Percentiles rank a stretch among this genome's conserved stretches.
These are phyloP conservation scores for Hofmannophila pseudospretella DNA, from an alignment of 2,888 invertebrate genomes.

Conservation along the genomic window DNA sequence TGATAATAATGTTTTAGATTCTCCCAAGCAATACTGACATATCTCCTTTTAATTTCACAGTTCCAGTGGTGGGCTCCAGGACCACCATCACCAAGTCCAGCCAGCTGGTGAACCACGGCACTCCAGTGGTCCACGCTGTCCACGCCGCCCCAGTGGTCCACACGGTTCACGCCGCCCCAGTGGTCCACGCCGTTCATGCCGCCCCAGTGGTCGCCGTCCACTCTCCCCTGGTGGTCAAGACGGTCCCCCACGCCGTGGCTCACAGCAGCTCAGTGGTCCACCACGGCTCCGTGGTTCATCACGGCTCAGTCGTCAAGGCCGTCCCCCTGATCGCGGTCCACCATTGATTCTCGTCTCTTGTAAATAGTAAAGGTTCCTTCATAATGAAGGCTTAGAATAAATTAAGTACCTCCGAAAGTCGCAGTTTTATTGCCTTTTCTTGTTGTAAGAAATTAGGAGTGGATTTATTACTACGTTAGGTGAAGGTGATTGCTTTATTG, in stretches of 20 bases:
- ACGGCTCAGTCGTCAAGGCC: conserved; percentile 37
- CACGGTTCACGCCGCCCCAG: conserved; percentile 27
- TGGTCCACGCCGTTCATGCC: conserved; percentile 31
- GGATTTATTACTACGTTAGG: too few species aligned
- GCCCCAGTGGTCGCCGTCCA: conserved; percentile 50
- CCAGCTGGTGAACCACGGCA: conserved; percentile 65
- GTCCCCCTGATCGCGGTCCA: conserved; percentile 56
- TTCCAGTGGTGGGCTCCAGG: conserved; percentile 45
- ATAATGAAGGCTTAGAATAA: conserved; percentile 17
- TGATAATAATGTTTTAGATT: too few species aligned
- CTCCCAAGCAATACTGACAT: too few species aligned
- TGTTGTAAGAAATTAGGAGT: too few species aligned
- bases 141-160: conserved; percentile 43
- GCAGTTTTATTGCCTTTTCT: conserved; percentile 6
- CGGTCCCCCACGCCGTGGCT: conserved; percentile 37
- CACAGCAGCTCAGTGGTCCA: conserved; percentile 43
- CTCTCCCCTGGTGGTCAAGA: conserved; percentile 43
- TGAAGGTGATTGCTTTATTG: too few species aligned
- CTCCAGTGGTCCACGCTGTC: conserved; percentile 47
- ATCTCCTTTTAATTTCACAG: too few species aligned
- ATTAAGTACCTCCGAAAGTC: conserved; percentile 20
- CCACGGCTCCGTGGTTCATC: conserved; percentile 41
- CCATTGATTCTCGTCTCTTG: conserved; percentile 35
- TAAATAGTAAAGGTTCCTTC: conserved; percentile 6
- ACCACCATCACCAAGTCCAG: conserved; percentile 70